Percentiles rank a stretch among this genome's conserved stretches.
These are phyloP conservation scores for Pavo muticus DNA, from an alignment of 2,113 vertebrate genomes.

Conservation along the genomic window DNA sequence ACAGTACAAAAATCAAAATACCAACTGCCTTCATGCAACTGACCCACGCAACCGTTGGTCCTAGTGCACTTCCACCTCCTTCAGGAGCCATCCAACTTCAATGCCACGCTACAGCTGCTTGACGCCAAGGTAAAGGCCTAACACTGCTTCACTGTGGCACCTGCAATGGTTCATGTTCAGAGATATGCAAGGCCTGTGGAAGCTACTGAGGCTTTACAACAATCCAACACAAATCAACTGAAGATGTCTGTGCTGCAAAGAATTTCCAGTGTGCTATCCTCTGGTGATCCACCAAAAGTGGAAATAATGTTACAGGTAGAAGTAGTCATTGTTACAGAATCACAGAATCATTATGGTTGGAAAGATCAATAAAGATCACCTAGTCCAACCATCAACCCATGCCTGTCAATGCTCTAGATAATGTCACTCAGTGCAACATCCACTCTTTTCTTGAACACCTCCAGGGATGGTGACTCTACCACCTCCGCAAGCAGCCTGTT, in stretches of 20 bases:
- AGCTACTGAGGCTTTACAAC: not conserved
- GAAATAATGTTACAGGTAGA: not conserved
- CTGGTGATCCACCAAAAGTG: not conserved
- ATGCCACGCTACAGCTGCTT: rapidly evolving
- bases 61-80: not conserved
- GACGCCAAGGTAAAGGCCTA: not conserved
- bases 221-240: not conserved
- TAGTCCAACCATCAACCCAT: too few relatives aligned
- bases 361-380: too few relatives aligned
- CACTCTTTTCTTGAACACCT: too few relatives aligned
- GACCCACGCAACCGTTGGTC: not conserved
- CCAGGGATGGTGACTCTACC: too few relatives aligned
- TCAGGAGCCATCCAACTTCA: not conserved
- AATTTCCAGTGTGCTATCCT: not conserved
- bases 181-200: not conserved
- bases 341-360: too few relatives aligned
- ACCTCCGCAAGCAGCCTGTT: too few relatives aligned
- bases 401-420: too few relatives aligned
- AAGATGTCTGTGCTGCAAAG: not conserved
- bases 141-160: rapidly evolving
- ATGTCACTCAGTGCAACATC: too few relatives aligned
- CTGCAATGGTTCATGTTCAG: not conserved
- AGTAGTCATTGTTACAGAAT: not conserved
- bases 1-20: not conserved
- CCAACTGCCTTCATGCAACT: not conserved